phyloP scores from a whole-genome alignment of 2,888 invertebrate genomes.

The Leucophenga maculata region DNA sequence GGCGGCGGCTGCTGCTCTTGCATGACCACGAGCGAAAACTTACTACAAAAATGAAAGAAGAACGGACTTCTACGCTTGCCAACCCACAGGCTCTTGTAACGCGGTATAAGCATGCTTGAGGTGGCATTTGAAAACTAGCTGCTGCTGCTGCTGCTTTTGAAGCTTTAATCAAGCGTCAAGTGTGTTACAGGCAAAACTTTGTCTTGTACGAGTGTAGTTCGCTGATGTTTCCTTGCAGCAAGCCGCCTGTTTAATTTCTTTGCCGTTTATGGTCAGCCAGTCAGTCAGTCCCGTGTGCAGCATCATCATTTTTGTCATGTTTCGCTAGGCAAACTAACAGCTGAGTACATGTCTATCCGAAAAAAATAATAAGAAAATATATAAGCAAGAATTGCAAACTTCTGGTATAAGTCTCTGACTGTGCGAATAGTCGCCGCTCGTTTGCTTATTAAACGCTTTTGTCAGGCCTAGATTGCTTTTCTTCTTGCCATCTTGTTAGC shows the following conservation, averaged over 20 bases:
- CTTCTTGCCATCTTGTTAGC: neutral
- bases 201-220: constrained; percentile 5
- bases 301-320: constrained; percentile 30
- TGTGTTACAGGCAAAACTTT: constrained; percentile 34
- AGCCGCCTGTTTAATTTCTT: neutral
- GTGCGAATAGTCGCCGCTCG: constrained; percentile 23
- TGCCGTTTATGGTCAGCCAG: constrained; percentile 18
- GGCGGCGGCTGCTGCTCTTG: constrained; percentile 32
- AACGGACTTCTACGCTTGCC: no score
- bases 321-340: constrained; percentile 37
- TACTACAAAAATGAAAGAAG: no score
- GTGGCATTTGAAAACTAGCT: neutral
- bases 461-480: constrained; percentile 59
- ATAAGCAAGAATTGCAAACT: neutral
- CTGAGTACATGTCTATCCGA: constrained; percentile 2
- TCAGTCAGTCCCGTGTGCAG: neutral
- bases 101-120: no score
- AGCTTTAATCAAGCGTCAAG: constrained; percentile 61
- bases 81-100: no score
- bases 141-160: constrained; percentile 28
- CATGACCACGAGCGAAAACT: constrained; percentile 15
- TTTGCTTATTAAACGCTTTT: constrained; percentile 56
- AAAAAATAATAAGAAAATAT: no score
- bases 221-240: neutral
- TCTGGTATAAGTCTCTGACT: constrained; percentile 3